Base-by-base conservation (phyloP, 1,140 invertebrate species). In the Drosophila tropicalis region DNA sequence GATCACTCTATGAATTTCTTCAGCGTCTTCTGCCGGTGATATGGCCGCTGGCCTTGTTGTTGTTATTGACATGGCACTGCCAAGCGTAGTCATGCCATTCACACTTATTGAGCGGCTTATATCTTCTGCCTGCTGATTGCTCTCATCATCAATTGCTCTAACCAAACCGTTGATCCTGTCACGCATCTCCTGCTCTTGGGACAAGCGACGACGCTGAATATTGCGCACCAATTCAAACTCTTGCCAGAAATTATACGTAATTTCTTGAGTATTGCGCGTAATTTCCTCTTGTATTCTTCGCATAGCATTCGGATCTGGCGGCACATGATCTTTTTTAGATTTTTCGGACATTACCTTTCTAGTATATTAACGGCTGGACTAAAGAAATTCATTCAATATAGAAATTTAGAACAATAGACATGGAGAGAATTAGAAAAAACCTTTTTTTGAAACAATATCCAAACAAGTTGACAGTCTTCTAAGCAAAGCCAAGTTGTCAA, bases 221-320 rank as follows among this genome's bases (percentile, higher is more conserved):
- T 36, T 15, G 13, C 84, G 76, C 6, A 87, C 70, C 10, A 56
- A 57, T 3, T 83, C 76, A 12, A 89, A 87, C 19, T 87, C 79
- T 36, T 76, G 70, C 84, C 84, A 87, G 36, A 87, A 87, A 22
- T 65, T 56, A 5, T 80, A 41, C 2, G 72, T 86, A 9, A 76
- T 77, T 6, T 72, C 69, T 2, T 47, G 72, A 3, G 84, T 64
- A 32, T 71, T 65, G 41, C 72, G 84, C 4, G 51, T 32, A 2
- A 83, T 75, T 17, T 87, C 72, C 3, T 56, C 65, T 0, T 56
- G 67, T 7, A 89, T 10, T 5, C 54, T 66, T 17, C 70, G 66
- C 41, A 66, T 64, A 9, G 56, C 9, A 9, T 40, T 19, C 9
- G 36, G 10, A 34, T 79, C 76, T 0, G 67, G 67, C 0, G 76